Conservation (phyloP, 2,113 vertebrate genomes). For the Tupaia tana region DNA sequence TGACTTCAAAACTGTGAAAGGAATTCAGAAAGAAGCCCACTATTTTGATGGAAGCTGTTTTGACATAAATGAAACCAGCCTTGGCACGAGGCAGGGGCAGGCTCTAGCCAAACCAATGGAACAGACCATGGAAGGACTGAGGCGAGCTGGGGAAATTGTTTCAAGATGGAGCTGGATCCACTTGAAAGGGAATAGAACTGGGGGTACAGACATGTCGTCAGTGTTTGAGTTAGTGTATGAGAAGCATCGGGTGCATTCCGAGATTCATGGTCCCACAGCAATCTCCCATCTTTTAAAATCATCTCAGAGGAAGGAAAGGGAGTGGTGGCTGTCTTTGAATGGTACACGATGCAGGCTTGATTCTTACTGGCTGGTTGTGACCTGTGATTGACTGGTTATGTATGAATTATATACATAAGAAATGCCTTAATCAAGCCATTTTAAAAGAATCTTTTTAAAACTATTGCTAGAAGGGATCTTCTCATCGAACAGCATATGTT, state of each 20-base stretch:
- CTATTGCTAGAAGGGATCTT: background rate
- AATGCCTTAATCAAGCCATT: background rate
- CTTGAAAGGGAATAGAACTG: constrained; percentile 59
- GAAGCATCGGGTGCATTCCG: background rate
- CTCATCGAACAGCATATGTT: background rate
- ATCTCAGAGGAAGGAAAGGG: background rate
- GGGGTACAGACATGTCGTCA: constrained; percentile 48
- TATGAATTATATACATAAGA: background rate
- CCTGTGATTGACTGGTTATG: background rate
- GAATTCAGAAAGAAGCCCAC: constrained; percentile 22
- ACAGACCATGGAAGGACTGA: constrained; percentile 53
- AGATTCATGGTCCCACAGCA: background rate
- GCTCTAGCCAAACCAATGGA: constrained; percentile 46
- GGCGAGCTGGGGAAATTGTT: constrained; percentile 60
- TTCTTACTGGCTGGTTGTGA: background rate
- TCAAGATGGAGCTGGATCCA: constrained; percentile 73
- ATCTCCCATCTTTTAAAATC: background rate
- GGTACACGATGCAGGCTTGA: background rate
- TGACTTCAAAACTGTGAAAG: constrained; percentile 58
- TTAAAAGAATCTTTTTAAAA: background rate
- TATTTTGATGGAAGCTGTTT: constrained; percentile 65
- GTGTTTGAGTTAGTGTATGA: background rate
- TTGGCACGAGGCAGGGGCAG: constrained; percentile 13
- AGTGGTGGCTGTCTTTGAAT: background rate
- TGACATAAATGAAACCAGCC: constrained; percentile 73